Conservation (phyloP, 2,113 vertebrate species). For the Bufo gargarizans region DNA sequence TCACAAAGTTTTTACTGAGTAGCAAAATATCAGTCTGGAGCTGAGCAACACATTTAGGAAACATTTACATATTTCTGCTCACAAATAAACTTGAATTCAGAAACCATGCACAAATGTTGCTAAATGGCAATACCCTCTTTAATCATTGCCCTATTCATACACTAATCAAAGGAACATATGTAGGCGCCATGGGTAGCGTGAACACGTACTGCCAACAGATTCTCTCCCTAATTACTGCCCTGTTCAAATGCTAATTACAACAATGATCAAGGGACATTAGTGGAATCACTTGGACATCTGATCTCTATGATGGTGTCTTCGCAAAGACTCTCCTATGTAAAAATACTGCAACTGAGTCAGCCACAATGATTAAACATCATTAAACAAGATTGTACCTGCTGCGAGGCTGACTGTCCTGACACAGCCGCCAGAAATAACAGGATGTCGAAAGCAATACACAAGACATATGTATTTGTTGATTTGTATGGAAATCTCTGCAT, state of each 20-base stretch:
- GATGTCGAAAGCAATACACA: neutral
- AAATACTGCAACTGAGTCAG: conserved; percentile 4
- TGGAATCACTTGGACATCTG: conserved; percentile 57
- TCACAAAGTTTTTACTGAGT: neutral
- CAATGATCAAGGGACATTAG: conserved; percentile 61
- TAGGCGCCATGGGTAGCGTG: conserved; percentile 60
- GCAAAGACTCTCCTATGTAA: conserved; percentile 30
- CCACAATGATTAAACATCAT: conserved; percentile 37
- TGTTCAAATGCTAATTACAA: conserved; percentile 68
- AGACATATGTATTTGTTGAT: neutral
- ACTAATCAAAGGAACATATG: conserved; percentile 69
- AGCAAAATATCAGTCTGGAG: neutral
- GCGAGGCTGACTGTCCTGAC: neutral
- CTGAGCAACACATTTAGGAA: conserved; percentile 66
- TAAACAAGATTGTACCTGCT: conserved; percentile 54
- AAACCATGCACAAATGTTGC: conserved; percentile 61
- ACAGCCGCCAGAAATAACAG: neutral
- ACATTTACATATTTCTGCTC: conserved; percentile 72
- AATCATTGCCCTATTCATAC: conserved; percentile 71
- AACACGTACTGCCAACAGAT: conserved; percentile 62
- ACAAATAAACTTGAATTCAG: conserved; percentile 68
- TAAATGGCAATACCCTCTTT: conserved; percentile 66
- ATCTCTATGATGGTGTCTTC: conserved; percentile 50
- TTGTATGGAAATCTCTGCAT: neutral
- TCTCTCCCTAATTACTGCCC: conserved; percentile 67